Conservation (phyloP, 2,113 vertebrate species). For the Hippopotamus amphibius region DNA sequence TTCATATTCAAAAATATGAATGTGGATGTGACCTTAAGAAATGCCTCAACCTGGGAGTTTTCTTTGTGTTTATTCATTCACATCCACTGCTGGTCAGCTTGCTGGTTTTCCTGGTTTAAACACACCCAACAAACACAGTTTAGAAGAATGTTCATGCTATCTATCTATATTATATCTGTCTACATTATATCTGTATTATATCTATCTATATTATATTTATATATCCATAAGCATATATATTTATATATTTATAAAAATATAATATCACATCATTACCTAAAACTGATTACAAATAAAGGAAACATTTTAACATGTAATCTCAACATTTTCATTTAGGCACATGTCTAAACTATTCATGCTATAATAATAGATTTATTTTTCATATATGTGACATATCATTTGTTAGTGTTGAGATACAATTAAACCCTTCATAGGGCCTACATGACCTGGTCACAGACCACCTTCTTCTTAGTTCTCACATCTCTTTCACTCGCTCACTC, state of each 20-base stretch:
- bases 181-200: too few relatives aligned
- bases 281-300: background rate
- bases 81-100: background rate
- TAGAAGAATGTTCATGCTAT: background rate
- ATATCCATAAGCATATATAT: background rate
- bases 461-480: background rate
- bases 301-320: background rate
- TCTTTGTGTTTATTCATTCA: conserved; percentile 52
- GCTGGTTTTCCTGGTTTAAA: conserved; percentile 6
- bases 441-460: too few relatives aligned
- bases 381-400: background rate
- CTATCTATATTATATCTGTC: background rate
- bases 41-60: conserved; percentile 24
- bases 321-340: background rate
- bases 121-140: background rate
- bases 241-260: background rate
- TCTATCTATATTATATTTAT: background rate
- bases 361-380: conserved; percentile 25
- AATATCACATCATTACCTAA: background rate
- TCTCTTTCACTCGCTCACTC: background rate
- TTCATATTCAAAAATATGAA: conserved; percentile 64
- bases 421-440: background rate
- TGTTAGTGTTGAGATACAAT: background rate
- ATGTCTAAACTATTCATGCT: background rate
- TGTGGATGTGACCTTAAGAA: conserved; percentile 71